phyloP scores from a whole-genome alignment of 1,140 invertebrate genomes.

The Paracyclopina nana region DNA sequence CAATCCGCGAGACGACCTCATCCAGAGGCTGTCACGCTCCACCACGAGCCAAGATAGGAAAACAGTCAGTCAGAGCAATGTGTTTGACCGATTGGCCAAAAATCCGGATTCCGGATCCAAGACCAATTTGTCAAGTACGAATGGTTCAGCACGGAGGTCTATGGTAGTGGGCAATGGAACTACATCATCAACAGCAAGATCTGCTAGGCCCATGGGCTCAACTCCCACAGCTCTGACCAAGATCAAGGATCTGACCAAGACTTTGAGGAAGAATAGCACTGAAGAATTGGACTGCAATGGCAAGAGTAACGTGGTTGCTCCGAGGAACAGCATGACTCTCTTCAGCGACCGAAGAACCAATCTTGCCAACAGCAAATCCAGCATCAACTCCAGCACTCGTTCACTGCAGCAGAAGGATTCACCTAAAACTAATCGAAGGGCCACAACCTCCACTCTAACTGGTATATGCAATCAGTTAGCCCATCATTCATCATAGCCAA shows the following conservation, averaged over 20 bases:
- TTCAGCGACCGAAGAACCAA: constrained; percentile 1
- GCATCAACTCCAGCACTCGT: constrained; percentile 12
- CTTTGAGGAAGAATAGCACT: constrained; percentile 1
- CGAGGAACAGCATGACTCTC: neutral
- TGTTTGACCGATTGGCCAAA: constrained; percentile 11
- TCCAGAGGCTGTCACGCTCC: constrained; percentile 11
- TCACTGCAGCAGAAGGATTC: constrained; percentile 1
- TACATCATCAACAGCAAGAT: neutral
- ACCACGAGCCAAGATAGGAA: neutral
- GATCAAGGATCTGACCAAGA: constrained; percentile 14
- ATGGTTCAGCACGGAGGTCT: neutral
- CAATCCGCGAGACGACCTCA: constrained; percentile 1
- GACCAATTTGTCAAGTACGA: neutral
- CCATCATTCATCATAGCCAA: neutral
- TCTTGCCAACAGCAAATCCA: neutral
- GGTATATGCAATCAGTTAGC: neutral
- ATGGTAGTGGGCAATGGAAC: neutral
- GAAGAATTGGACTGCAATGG: too few relatives aligned
- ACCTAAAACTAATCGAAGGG: neutral
- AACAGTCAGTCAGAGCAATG: neutral
- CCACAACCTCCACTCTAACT: neutral
- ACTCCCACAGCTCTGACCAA: constrained; percentile 11
- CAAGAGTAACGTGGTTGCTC: neutral
- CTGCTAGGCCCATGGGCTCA: too few relatives aligned
- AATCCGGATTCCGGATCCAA: neutral